Base-by-base conservation (phyloP, 2,888 invertebrate genomes). In the Stenichneumon culpator region DNA sequence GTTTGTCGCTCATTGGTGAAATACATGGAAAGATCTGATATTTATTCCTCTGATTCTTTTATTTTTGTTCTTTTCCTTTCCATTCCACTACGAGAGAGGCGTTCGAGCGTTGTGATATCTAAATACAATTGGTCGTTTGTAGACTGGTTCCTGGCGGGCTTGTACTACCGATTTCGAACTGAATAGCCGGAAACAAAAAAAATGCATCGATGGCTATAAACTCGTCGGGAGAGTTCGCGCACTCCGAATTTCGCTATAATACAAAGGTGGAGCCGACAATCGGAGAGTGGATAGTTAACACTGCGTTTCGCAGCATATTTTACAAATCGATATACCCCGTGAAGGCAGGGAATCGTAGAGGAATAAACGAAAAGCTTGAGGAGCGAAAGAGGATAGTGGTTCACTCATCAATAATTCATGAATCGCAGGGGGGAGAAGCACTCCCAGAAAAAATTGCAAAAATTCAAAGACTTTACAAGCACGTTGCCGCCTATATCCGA, bases 71-170 rank as follows among this genome's bases (percentile, higher is more conserved):
- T 22, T 9, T 36, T 63, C 19, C 39, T 22, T 11, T 14, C 22
- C 28, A 16, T 22, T 54, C 25, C 28, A 28, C 44, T 28, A 54
- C 44, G 52, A 22, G 44, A 47, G 22, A 47, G 14, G 25, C 39
- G n/a, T 60, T 25, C 57, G 72, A 75, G 50, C 32, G 39, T 75
- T 50, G 25, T 47, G 79, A 85, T 78, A 88, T 89, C 87, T 86
- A 86, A 88, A 88, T 89, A 89, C 88, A 88, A 88, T 88, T 84
- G 88, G 87, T 88, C 87, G 87, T 88, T 88, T 88, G 86, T 83
- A 81, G 16, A 84, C 86, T 81, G 82, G 83, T 86, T 72, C 73
- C 65, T 80, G 14, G 39, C 22, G 22, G 7, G 22, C 54, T 54
- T 52, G 36, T 22, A 19, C 9, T 75, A 52, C 36, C 28, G 52